These are phyloP conservation scores for Lasiommata megera DNA, from an alignment of 2,888 invertebrate genomes.

Conservation along the genomic window DNA sequence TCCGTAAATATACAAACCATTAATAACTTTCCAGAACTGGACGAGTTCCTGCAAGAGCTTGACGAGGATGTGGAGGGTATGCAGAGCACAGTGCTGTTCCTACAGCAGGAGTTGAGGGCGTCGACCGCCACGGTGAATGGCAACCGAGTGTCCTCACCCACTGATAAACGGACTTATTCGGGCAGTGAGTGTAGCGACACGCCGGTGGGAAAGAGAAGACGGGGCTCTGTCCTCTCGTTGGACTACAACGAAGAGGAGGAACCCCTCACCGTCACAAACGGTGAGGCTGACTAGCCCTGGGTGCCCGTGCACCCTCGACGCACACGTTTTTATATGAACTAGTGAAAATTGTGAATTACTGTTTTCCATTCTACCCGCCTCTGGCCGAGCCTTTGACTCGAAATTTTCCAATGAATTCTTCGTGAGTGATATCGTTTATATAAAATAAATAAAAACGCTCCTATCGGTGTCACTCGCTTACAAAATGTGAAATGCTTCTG, in stretches of 20 bases:
- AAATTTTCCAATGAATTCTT: slow-evolving; percentile 40
- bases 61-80: slow-evolving; percentile 99
- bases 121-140: slow-evolving; percentile 78
- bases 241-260: slow-evolving; percentile 89
- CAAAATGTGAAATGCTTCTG: slow-evolving; percentile 48
- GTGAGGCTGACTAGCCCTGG: slow-evolving; percentile 80
- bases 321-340: slow-evolving; percentile 52
- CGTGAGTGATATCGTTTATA: slow-evolving; percentile 54
- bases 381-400: slow-evolving; percentile 48
- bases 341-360: slow-evolving; percentile 56
- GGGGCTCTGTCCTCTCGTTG: slow-evolving; percentile 86
- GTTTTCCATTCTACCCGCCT: slow-evolving; percentile 41
- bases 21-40: slow-evolving; percentile 86
- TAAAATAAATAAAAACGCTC: slow-evolving; percentile 42
- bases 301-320: slow-evolving; percentile 48
- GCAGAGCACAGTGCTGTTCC: slow-evolving; percentile 97
- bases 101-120: slow-evolving; percentile 95
- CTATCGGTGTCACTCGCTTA: slow-evolving; percentile 45
- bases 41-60: slow-evolving; percentile 96
- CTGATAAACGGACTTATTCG: slow-evolving; percentile 69
- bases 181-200: slow-evolving; percentile 67
- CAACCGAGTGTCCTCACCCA: slow-evolving; percentile 50
- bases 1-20: slow-evolving; percentile 1
- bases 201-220: slow-evolving; percentile 84
- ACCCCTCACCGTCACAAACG: slow-evolving; percentile 86